Evolutionary conservation across 2,888 invertebrate genomes (phyloP), one percentile per base, ranked within the genome.

Genomic region (Petrolisthes manimaculis): DNA sequence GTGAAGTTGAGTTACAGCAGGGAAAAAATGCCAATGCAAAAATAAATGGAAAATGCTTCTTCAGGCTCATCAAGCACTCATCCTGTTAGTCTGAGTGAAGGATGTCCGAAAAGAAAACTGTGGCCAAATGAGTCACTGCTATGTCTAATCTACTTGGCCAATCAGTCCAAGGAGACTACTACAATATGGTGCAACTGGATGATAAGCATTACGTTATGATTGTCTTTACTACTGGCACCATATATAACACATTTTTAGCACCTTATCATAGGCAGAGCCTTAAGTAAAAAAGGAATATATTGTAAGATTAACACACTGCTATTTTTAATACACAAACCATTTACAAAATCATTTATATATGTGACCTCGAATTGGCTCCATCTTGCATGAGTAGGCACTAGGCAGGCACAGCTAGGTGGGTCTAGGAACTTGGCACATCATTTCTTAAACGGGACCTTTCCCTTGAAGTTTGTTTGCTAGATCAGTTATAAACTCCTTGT

Each of bases 401-500:
- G 21, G 24, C 8, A 74, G n/a, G 21, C 24, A 74, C 18, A n/a
- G 74, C 14, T 77, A 77, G 37, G 51, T 14, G 14, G 5, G 14
- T 37, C 12, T 71, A n/a, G 53, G 18, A 74, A 54, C 53, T 24
- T 83, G 74, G 55, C 74, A 55, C 55, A 18, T 83, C 51, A 5
- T 51, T n/a, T 21, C 80, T 84, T 88, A 83, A 18, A 88, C 80
- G 21, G 88, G 90, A 8, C 88, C 91, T 79, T 89, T 91, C 51
- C 91, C 91, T 86, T 89, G 91, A 51, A 91, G 86, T 54, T 91
- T 91, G 84, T 88, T 88, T 21, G 91, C 90, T 92, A 98, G 94
- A 92, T 97, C 97, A 87, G 95, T 94, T 93, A 98, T 95, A 91
- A 97, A 95, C 93, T 97, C 97, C 92, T 96, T 96, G 93, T 97